Base-by-base conservation (phyloP, 2,113 vertebrate genomes). In the Dunckerocampus dactyliophorus region DNA sequence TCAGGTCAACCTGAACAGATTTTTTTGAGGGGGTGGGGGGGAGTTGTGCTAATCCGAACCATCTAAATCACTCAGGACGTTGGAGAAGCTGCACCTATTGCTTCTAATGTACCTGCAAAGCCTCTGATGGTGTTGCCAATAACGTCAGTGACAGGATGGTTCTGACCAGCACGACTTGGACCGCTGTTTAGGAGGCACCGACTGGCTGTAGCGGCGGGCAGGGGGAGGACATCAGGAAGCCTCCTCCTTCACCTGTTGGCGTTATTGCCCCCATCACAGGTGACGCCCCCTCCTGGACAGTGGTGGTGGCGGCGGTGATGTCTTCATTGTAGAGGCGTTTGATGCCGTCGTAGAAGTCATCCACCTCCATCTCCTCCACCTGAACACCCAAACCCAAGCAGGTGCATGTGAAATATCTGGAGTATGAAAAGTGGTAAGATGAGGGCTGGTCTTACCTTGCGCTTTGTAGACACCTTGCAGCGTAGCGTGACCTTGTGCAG, bases 251-350 rank as follows among this genome's bases (percentile, higher is more conserved):
- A 17, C 34, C 31, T 6, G n/a, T 45, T 82, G n/a, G 47, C 19
- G 86, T 67, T 72, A 20, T 43, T 0, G 80, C 46, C 77, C 86
- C 74, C 20, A 9, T 13, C 0, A 15, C 54, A 17, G 19, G 82
- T 66, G 34, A 71, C 57, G 47, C 83, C 24, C 78, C 89, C 75
- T 94, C 92, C 1, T 89, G 91, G 68, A 84, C 31, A 17, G 60
- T 70, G 2, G 65, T n/a, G n/a, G n/a, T n/a, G n/a, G 60, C 1
- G 17, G 54, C 3, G 59, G 16, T 34, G 64, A 61, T 71, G 58
- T 98, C 95, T 81, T 98, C 96, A 0, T 97, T 98, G 90, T 98
- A 98, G 46, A 98, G 94, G 34, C 95, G 93, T 66, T 97, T 97
- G 90, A 98, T 98, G 15, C 92, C 94, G 0, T 97, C 96, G 0